Evolutionary conservation across 2,797 vertebrate genomes (phyloP), one percentile per base, ranked within the genome.

Genomic region (Adrianichthys oophorus): DNA sequence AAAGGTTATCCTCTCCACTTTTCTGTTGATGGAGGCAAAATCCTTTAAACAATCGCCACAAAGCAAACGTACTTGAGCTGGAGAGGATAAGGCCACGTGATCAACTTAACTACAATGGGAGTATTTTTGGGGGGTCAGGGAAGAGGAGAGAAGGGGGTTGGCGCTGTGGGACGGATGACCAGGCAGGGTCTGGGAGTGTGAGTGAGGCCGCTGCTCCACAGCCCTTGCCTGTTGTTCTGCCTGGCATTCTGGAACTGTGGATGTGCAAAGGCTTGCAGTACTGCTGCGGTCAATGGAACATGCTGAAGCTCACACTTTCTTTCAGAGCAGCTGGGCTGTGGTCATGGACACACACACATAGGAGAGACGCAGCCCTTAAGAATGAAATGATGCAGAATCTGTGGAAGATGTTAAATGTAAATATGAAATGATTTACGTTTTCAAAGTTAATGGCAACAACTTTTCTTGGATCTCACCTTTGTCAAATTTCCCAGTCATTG

Each of bases 21-120:
- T 93, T 93, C 80, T 93, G 92, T 93, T 16, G 91, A 93, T 91
- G 92, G 86, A 84, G 84, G 92, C 92, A 93, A 90, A 93, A 93
- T 90, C 87, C 89, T 90, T 91, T 87, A 79, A 89, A 84, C 83
- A 84, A 78, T 82, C 72, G 29, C 56, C 73, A 79, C 73, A 72
- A 80, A 89, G 89, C 87, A 90, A 88, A 90, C 64, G 79, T 83
- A 84, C 74, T 84, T 78, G 72, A 87, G 81, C 80, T 71, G 76
- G 54, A 52, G 79, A 65, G 78, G 68, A 47, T 48, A 44, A 66
- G 42, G 62, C 32, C 86, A 90, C 69, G 86, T 90, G 91, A 89
- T 73, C 29, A 54, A 68, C 51, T 64, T 68, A 72, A 60, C 73
- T 65, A 71, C 63, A 75, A 32, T 77, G 70, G 76, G 68, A 80